These are phyloP conservation scores for Platygyra sinensis DNA, from an alignment of 64 coral and sea anemone species.

Conservation along the genomic window DNA sequence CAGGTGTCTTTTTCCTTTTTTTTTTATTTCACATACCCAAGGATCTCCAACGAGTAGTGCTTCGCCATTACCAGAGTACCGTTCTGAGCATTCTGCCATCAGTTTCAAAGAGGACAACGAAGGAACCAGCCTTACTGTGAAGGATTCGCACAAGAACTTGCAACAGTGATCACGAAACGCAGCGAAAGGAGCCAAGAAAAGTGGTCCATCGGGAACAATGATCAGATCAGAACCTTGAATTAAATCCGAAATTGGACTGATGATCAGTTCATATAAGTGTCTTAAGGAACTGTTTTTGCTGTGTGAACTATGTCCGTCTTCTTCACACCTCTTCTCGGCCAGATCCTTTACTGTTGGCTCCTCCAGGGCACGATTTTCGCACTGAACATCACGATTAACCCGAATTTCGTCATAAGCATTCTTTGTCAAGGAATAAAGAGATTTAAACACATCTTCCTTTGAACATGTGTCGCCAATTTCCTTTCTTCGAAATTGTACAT, in stretches of 20 bases:
- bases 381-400: too few species aligned
- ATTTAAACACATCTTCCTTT: not conserved
- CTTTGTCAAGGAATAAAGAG: too few species aligned
- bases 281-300: not conserved
- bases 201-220: constrained; percentile 51
- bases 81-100: constrained; percentile 16
- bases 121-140: constrained; percentile 31
- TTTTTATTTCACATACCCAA: not conserved
- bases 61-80: not conserved
- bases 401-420: too few species aligned
- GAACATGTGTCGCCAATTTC: not conserved
- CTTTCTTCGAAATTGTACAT: not conserved
- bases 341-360: too few species aligned
- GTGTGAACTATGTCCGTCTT: too few species aligned
- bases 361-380: too few species aligned
- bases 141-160: constrained; percentile 36
- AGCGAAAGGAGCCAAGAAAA: constrained; percentile 49
- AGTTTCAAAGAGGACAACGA: constrained; percentile 25
- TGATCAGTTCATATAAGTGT: not conserved
- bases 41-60: constrained; percentile 60
- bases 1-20: not conserved
- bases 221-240: constrained; percentile 37
- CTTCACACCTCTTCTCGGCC: too few species aligned
- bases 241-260: not conserved
- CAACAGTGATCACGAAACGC: constrained; percentile 8